A percentile compares a stretch with the other conserved stretches of the same genome.
Conservation (phyloP, 2,113 vertebrate species). For the Antigone vipio region DNA sequence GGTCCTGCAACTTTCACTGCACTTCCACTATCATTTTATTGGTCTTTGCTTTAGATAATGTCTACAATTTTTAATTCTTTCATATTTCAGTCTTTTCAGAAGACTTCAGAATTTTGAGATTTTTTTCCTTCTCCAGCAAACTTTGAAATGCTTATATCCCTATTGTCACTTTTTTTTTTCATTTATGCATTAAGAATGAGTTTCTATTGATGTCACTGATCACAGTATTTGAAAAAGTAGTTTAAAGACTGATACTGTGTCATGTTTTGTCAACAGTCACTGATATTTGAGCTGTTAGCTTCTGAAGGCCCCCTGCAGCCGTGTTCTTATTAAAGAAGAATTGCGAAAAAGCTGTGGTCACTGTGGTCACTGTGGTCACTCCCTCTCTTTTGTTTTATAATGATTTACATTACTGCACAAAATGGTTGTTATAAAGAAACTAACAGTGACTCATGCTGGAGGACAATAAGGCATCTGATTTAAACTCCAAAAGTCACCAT, state of each 20-base stretch:
- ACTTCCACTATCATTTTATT: background rate
- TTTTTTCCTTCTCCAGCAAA: background rate
- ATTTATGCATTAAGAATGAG: background rate
- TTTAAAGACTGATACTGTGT: background rate
- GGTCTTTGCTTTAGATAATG: background rate
- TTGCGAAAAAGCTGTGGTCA: background rate
- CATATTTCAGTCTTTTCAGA: background rate
- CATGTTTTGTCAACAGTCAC: background rate
- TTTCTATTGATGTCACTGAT: background rate
- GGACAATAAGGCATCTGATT: background rate
- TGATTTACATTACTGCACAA: slow-evolving; percentile 20
- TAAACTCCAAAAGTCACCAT: background rate
- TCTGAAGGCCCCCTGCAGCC: background rate
- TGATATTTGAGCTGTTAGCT: background rate
- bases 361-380: background rate
- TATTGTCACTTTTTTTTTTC: background rate
- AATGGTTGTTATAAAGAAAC: slow-evolving; percentile 24
- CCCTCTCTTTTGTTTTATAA: background rate
- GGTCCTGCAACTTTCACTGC: background rate
- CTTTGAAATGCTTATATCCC: background rate
- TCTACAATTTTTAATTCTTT: background rate
- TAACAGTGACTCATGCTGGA: background rate
- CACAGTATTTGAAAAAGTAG: background rate
- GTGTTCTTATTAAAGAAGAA: background rate
- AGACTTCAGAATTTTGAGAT: background rate